Base-by-base conservation (phyloP, 2,797 vertebrate species). In the Helarctos malayanus region DNA sequence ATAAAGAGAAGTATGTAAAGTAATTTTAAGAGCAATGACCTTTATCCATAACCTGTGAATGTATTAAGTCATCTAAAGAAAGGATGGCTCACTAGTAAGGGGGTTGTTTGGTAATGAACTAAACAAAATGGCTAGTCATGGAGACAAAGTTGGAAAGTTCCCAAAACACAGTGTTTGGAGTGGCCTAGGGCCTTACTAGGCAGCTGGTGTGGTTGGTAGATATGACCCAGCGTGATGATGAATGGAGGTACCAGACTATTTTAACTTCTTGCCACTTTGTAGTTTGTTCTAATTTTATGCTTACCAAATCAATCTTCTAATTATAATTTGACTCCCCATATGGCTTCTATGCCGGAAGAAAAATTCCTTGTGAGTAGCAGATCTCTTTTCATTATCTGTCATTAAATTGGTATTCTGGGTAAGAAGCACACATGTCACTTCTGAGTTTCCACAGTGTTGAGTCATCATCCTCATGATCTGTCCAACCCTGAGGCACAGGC, bases 201-300 rank as follows among this genome's bases (percentile, higher is more conserved):
- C 68, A 11, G n/a, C 57, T 76, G 59, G 4, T 47, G 15, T 80
- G 78, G n/a, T 38, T 52, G 78, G 73, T 75, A 93, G 69, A n/a
- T 59, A n/a, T 4, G 38, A 57, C 11, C 75, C 27, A 61, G 18
- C 5, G 49, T 83, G 71, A 54, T 68, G 38, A 75, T 57, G 38
- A 59, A 69, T 65, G 73, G 23, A 76, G 47, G 49, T 5, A 56
- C 13, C 9, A 61, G 75, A 52, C 54, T 91, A n/a, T 88, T 95
- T 96, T 61, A 92, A 81, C 11, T 27, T 59, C 25, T 56, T 35
- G 47, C 29, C n/a, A 54, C 63, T 89, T 83, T 27, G 45, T 38
- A 41, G 8, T 71, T 80, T 85, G 41, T 92, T 87, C 59, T 95
- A 78, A 95, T 89, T 94, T 91, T 90, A 73, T 85, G 54, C n/a